phyloP scores from a whole-genome alignment of 2,797 vertebrate species.

The Synaphobranchus kaupii region DNA sequence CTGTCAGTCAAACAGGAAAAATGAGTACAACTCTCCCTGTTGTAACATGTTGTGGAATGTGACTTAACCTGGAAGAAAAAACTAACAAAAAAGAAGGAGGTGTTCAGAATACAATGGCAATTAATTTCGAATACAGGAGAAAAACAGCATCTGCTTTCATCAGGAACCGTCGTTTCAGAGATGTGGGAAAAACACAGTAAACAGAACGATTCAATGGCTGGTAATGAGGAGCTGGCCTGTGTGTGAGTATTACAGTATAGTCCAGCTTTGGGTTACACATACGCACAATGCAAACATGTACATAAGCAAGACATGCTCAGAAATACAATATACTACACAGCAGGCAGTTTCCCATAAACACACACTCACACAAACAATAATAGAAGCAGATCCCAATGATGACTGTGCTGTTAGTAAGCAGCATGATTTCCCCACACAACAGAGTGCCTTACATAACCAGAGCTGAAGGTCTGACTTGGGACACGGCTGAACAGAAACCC shows the following conservation, averaged over 20 bases:
- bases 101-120: not conserved
- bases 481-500: not conserved
- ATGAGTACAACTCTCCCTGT: conserved; percentile 45
- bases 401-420: not conserved
- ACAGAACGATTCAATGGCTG: not conserved
- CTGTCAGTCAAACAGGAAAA: conserved; percentile 19
- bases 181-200: not conserved
- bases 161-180: not conserved
- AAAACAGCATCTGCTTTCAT: conserved; percentile 10
- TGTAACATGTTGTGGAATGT: conserved; percentile 71
- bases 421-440: not conserved
- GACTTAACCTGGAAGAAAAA: conserved; percentile 56
- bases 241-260: not conserved
- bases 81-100: conserved; percentile 18
- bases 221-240: not conserved
- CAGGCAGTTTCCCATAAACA: not conserved
- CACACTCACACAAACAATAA: not conserved
- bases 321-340: not conserved
- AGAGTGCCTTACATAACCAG: conserved; percentile 4
- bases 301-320: not conserved
- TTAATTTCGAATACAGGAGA: not conserved
- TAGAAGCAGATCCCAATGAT: not conserved
- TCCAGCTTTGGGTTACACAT: not conserved
- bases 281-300: not conserved
- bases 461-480: not conserved